phyloP scores from a whole-genome alignment of 2,888 invertebrate genomes.

The Eurois occulta region DNA sequence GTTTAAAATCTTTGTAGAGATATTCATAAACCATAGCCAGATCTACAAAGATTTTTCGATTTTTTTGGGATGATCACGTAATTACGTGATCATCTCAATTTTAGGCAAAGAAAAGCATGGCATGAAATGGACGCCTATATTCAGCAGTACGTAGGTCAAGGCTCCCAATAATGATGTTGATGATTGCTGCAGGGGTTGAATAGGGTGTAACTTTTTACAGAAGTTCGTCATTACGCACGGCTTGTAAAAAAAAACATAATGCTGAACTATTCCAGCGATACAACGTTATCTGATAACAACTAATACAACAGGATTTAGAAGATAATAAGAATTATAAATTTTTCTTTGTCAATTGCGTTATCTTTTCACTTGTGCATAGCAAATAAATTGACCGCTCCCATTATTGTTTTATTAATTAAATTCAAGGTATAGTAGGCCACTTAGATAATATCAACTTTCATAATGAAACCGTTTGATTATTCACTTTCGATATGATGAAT shows the following conservation, averaged over 20 bases:
- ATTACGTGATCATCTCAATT: neutral
- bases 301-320: slow-evolving; percentile 25
- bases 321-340: slow-evolving; percentile 7
- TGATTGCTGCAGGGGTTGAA: neutral
- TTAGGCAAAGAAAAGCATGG: neutral
- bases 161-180: neutral
- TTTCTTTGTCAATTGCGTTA: slow-evolving; percentile 13
- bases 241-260: slow-evolving; percentile 4
- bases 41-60: too few species aligned
- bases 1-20: neutral
- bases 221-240: neutral
- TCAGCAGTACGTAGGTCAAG: neutral
- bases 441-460: neutral
- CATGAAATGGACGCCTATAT: neutral
- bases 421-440: neutral
- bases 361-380: neutral
- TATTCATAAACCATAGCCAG: too few species aligned
- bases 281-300: slow-evolving; percentile 28
- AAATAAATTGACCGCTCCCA: slow-evolving; percentile 8
- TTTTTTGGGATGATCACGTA: too few species aligned
- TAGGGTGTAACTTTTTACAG: neutral
- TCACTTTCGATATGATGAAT: slow-evolving; percentile 5
- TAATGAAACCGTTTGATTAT: neutral
- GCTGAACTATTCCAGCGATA: slow-evolving; percentile 16
- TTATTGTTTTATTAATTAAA: slow-evolving; percentile 3